Percentiles rank a stretch among this genome's conserved stretches.
Evolutionary conservation across 64 coral and sea anemone genomes (phyloP).

Genomic region (Porites australiensis): DNA sequence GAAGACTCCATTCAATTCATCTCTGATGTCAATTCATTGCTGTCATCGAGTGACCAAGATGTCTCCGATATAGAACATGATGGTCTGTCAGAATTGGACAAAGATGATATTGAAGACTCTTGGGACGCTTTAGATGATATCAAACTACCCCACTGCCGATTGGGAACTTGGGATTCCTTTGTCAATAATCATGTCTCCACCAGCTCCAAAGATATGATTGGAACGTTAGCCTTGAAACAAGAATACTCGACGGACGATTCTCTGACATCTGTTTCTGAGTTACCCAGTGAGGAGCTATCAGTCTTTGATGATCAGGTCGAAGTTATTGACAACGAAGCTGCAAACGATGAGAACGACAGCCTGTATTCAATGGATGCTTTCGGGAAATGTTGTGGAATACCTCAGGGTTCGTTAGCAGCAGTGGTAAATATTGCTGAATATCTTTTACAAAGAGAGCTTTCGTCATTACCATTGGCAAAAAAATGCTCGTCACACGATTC

Average conservation of each 20-base stretch:
- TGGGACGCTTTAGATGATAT: too few relatives aligned
- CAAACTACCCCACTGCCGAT: too few relatives aligned
- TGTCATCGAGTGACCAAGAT: background rate
- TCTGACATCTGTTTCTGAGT: background rate
- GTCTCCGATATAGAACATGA: background rate
- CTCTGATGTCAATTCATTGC: background rate
- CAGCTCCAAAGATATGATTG: too few relatives aligned
- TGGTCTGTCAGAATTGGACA: background rate
- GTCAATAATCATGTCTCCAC: too few relatives aligned
- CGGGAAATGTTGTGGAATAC: background rate
- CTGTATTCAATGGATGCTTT: background rate
- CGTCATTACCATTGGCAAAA: too few relatives aligned
- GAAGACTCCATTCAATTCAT: background rate
- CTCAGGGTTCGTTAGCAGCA: background rate
- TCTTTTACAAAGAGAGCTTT: background rate
- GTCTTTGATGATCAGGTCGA: background rate
- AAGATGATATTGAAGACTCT: background rate
- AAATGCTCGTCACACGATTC: background rate
- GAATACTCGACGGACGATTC: background rate
- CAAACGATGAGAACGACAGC: background rate
- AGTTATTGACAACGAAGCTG: background rate
- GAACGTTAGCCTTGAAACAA: too few relatives aligned
- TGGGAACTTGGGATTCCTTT: too few relatives aligned
- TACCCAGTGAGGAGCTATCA: background rate
- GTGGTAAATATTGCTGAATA: constrained; percentile 13